Conservation (phyloP, 2,888 invertebrate species). For the Tribolium freemani region DNA sequence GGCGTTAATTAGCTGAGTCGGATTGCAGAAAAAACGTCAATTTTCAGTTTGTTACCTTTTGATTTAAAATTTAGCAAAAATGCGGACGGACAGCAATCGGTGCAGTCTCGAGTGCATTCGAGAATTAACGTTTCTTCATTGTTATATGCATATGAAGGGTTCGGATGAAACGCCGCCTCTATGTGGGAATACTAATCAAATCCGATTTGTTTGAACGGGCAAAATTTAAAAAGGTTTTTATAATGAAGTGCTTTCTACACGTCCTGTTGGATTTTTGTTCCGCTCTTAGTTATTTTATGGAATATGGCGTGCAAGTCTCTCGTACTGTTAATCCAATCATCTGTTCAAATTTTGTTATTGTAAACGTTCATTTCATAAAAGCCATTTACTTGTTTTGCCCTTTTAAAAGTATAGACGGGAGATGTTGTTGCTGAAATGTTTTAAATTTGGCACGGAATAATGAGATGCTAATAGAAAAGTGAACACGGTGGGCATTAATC, state of each 20-base stretch:
- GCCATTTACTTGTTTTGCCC: constrained; percentile 52
- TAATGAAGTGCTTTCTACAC: constrained; percentile 65
- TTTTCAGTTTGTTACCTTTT: constrained; percentile 34
- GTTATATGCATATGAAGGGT: constrained; percentile 59
- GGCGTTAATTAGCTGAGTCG: constrained; percentile 20
- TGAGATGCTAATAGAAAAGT: constrained; percentile 7
- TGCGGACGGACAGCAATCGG: constrained; percentile 22
- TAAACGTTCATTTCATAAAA: constrained; percentile 60
- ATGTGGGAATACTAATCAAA: constrained; percentile 63
- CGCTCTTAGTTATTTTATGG: constrained; percentile 61
- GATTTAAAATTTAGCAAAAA: constrained; percentile 32
- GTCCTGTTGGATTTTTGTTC: constrained; percentile 62
- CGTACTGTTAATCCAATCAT: constrained; percentile 60
- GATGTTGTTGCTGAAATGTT: constrained; percentile 22
- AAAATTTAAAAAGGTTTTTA: constrained; percentile 64
- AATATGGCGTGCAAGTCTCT: constrained; percentile 60
- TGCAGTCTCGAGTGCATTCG: constrained; percentile 58
- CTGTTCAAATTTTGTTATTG: constrained; percentile 61
- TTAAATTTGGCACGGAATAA: background rate
- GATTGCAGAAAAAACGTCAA: constrained; percentile 14
- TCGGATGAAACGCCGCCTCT: constrained; percentile 49
- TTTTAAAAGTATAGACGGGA: constrained; percentile 22
- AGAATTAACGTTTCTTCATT: constrained; percentile 61
- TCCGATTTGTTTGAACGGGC: constrained; percentile 65
- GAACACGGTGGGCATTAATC: constrained; percentile 2